These are phyloP conservation scores for Acanthisitta chloris DNA, from an alignment of 2,113 vertebrate genomes.

Conservation along the genomic window DNA sequence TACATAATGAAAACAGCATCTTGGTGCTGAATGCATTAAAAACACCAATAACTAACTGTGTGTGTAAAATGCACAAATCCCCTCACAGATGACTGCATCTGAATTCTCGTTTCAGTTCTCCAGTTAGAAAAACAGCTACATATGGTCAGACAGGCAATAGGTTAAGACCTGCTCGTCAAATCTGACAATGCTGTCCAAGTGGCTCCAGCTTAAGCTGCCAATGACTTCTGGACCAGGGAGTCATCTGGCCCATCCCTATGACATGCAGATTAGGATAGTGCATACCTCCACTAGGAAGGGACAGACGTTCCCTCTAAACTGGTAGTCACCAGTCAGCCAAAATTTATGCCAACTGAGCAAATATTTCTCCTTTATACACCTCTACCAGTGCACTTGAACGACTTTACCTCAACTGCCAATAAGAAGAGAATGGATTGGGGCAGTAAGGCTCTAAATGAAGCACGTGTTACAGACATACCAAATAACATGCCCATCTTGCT, in stretches of 20 bases:
- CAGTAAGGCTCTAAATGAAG: neutral
- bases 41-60: neutral
- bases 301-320: neutral
- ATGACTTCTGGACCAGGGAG: neutral
- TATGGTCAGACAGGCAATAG: neutral
- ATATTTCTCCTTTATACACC: neutral
- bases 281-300: neutral
- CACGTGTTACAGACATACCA: accelerated
- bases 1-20: neutral
- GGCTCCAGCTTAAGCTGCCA: neutral
- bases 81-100: neutral
- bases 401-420: neutral
- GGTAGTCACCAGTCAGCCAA: neutral
- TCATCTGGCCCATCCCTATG: accelerated
- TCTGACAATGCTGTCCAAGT: neutral
- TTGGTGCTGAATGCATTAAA: neutral
- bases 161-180: neutral
- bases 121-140: neutral
- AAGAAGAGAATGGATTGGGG: neutral
- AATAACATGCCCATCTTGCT: neutral
- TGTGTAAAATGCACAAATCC: neutral
- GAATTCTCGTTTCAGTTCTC: neutral
- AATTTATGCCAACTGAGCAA: neutral
- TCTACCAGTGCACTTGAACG: neutral
- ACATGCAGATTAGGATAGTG: neutral